Conservation (phyloP, 2,888 invertebrate genomes). For the Teleogryllus oceanicus region DNA sequence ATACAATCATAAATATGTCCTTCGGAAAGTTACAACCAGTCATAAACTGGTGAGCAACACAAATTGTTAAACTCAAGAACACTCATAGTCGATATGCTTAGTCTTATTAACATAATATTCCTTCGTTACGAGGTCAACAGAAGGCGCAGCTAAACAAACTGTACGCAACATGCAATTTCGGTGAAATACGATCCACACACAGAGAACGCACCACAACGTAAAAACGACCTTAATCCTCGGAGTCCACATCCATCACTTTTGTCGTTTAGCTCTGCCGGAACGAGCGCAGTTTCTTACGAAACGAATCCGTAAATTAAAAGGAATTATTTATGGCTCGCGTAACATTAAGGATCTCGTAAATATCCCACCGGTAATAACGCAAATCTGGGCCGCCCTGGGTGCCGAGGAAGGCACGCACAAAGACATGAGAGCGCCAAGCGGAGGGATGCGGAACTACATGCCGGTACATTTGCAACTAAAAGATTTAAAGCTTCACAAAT, state of each 20-base stretch:
- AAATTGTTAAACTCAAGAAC: no score
- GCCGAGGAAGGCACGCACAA: no score
- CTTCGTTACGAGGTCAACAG: not conserved
- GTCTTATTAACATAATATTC: not conserved
- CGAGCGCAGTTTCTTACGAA: not conserved
- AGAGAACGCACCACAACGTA: not conserved
- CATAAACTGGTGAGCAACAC: no score
- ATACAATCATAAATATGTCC: no score
- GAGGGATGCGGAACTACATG: no score
- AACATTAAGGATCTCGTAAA: conserved; percentile 9
- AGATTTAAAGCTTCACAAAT: no score
- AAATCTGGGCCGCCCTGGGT: not conserved
- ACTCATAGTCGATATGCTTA: no score
- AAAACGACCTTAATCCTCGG: not conserved
- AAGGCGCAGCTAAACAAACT: not conserved
- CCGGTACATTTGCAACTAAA: no score
- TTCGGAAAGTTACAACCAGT: no score
- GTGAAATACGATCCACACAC: not conserved
- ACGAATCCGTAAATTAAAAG: conserved; percentile 18
- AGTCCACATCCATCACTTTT: not conserved
- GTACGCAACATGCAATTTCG: conserved; percentile 2
- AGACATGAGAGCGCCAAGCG: no score
- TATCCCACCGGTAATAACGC: not conserved
- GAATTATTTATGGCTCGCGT: conserved; percentile 6
- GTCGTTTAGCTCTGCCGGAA: not conserved